These are phyloP conservation scores for Tyrannus savana DNA, from an alignment of 2,113 vertebrate genomes.

Conservation along the genomic window DNA sequence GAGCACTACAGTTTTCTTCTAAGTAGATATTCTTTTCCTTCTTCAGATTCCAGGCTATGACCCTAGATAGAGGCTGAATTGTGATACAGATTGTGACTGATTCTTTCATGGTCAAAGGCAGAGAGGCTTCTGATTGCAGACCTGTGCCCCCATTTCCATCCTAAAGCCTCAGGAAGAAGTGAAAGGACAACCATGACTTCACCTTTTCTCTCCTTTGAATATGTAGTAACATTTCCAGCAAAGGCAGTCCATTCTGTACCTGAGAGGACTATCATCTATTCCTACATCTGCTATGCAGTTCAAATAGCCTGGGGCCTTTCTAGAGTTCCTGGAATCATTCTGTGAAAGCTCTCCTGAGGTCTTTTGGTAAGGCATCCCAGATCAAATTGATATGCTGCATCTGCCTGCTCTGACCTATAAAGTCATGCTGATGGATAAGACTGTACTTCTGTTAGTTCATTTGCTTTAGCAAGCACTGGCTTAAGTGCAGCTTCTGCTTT, in stretches of 20 bases:
- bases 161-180: neutral
- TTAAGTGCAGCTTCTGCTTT: neutral
- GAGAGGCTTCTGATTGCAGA: neutral
- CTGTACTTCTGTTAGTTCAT: neutral
- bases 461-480: slow-evolving; percentile 2
- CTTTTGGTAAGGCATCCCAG: neutral
- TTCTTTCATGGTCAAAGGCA: neutral
- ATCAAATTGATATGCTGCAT: neutral
- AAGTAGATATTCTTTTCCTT: neutral
- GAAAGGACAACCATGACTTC: neutral
- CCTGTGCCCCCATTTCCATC: neutral
- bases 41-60: neutral
- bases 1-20: neutral
- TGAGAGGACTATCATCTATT: neutral
- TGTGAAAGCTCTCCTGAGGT: neutral
- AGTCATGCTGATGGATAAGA: neutral
- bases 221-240: neutral
- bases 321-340: neutral
- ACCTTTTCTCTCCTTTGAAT: neutral
- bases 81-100: neutral
- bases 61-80: neutral
- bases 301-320: neutral
- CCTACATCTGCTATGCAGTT: neutral
- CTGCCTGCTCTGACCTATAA: neutral
- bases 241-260: neutral